phyloP scores from a whole-genome alignment of 2,888 invertebrate species.

The Drosophila meridiana region DNA sequence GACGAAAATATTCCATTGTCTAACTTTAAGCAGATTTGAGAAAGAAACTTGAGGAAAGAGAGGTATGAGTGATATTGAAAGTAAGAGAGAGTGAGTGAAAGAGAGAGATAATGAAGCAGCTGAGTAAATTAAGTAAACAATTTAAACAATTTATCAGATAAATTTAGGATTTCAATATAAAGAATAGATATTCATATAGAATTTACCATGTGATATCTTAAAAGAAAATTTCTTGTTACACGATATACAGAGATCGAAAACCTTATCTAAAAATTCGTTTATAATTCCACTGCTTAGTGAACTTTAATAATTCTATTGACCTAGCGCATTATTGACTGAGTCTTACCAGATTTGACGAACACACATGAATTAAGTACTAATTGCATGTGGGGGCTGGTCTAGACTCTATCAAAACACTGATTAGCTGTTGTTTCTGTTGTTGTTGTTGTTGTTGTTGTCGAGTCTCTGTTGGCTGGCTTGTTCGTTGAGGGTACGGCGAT shows the following conservation, averaged over 20 bases:
- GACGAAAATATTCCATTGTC: too few relatives aligned
- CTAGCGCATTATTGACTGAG: neutral
- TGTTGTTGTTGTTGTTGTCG: conserved; percentile 7
- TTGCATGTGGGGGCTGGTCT: conserved; percentile 21
- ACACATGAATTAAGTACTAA: neutral
- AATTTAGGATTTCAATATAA: too few relatives aligned
- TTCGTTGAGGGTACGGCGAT: conserved; percentile 30
- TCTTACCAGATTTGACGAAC: neutral
- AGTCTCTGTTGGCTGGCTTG: neutral
- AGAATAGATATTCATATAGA: neutral
- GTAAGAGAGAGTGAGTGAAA: neutral
- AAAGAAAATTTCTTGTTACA: neutral
- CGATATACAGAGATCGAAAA: neutral
- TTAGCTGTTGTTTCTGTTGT: neutral
- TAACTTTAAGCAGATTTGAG: neutral
- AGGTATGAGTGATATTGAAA: neutral
- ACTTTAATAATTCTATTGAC: neutral
- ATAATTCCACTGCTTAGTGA: neutral
- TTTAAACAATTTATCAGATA: too few relatives aligned
- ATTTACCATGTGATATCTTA: neutral
- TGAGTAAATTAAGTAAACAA: neutral
- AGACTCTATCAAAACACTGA: conserved; percentile 14
- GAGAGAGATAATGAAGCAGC: neutral
- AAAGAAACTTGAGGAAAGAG: neutral
- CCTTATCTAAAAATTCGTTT: neutral